phyloP scores from a whole-genome alignment of 2,888 invertebrate species.

The Drosophila prolongata region DNA sequence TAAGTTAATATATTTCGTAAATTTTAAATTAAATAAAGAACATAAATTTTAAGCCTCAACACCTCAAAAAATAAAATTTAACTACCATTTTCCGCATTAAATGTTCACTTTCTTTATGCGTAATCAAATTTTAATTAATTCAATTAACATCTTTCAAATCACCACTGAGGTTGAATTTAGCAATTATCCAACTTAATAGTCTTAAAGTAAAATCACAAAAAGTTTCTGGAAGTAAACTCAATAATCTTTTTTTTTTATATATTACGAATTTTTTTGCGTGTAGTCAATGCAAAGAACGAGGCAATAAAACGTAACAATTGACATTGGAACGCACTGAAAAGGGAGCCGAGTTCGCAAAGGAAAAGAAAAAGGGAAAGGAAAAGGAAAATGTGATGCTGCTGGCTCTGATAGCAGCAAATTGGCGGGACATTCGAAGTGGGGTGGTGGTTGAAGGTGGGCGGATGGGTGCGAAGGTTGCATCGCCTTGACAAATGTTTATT shows the following conservation, averaged over 20 bases:
- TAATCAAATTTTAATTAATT: too few species aligned
- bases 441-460: not conserved
- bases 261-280: constrained; percentile 37
- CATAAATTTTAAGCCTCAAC: too few species aligned
- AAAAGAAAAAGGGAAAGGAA: constrained; percentile 3
- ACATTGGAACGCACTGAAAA: constrained; percentile 50
- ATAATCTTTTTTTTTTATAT: not conserved
- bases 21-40: too few species aligned
- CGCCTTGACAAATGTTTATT: constrained; percentile 72
- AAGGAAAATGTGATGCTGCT: constrained; percentile 13
- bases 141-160: too few species aligned
- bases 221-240: too few species aligned
- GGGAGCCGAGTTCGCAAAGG: constrained; percentile 14
- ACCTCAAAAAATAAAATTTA: too few species aligned
- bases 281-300: constrained; percentile 51
- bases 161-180: too few species aligned
- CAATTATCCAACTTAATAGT: too few species aligned
- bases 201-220: too few species aligned
- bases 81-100: too few species aligned
- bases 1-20: too few species aligned
- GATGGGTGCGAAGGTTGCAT: constrained; percentile 30
- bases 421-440: constrained; percentile 15
- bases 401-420: constrained; percentile 53
- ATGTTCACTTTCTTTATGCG: too few species aligned
- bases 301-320: constrained; percentile 74